Percentiles rank a stretch among this genome's conserved stretches.
phyloP scores from a whole-genome alignment of 2,888 invertebrate species.

The Silvanus unidentatus region DNA sequence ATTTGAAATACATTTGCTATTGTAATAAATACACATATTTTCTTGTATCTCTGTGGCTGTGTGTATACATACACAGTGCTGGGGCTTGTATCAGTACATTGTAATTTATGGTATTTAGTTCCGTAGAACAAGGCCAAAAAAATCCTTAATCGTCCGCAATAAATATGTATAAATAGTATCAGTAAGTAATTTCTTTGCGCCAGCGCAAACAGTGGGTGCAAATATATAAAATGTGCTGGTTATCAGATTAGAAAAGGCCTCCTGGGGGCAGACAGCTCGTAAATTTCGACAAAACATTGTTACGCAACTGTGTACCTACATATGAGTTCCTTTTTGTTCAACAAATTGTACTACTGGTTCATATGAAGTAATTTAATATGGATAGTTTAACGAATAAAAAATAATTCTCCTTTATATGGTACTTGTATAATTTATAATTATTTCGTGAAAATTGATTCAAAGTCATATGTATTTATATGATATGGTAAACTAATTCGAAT shows the following conservation, averaged over 20 bases:
- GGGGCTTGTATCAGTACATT: not conserved
- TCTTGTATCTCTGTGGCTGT: not conserved
- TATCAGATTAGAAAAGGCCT: not conserved
- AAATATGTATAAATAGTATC: slow-evolving; percentile 3
- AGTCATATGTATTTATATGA: not conserved
- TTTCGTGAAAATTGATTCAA: too few species aligned
- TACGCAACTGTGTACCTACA: too few species aligned
- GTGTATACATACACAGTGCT: not conserved
- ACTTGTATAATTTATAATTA: too few species aligned
- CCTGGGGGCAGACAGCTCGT: too few species aligned
- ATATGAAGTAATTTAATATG: too few species aligned
- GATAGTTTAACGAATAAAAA: too few species aligned
- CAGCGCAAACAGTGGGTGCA: slow-evolving; percentile 1
- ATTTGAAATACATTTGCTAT: too few species aligned
- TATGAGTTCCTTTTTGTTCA: too few species aligned
- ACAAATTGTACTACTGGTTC: too few species aligned
- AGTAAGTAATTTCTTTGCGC: not conserved
- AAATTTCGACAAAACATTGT: too few species aligned
- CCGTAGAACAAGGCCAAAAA: slow-evolving; percentile 19
- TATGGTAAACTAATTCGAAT: slow-evolving; percentile 8
- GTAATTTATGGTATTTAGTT: slow-evolving; percentile 19
- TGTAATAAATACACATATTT: not conserved
- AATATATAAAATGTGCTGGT: not conserved
- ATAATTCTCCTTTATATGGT: too few species aligned
- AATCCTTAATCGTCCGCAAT: slow-evolving; percentile 6